Conservation (phyloP, 2,113 vertebrate genomes). For the Symphodus melops region DNA sequence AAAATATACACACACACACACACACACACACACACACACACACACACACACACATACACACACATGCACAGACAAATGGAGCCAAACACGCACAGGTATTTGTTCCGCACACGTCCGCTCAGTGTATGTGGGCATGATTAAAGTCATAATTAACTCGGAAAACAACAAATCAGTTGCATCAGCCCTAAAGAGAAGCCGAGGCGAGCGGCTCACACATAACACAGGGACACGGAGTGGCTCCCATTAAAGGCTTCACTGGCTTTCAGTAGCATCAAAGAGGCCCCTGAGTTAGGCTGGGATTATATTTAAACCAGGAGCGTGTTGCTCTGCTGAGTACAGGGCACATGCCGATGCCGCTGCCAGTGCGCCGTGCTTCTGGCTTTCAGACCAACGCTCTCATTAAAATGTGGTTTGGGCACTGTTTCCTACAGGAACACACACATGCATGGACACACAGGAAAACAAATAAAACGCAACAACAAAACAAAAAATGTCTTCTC, state of each 20-base stretch:
- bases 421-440: constrained; percentile 64
- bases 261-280: constrained; percentile 83
- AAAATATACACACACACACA: constrained; percentile 1
- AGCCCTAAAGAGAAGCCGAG: constrained; percentile 62
- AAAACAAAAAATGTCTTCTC: neutral
- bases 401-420: constrained; percentile 68
- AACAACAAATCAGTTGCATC: constrained; percentile 74
- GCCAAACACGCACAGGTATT: constrained; percentile 6
- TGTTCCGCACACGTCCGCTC: constrained; percentile 43
- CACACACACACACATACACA: neutral
- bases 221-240: constrained; percentile 66
- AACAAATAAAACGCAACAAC: constrained; percentile 35
- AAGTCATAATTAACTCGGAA: constrained; percentile 69
- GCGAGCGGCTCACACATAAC: constrained; percentile 65
- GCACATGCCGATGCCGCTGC: constrained; percentile 61
- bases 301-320: constrained; percentile 79
- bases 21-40: constrained; percentile 5
- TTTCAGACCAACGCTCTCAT: constrained; percentile 60
- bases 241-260: constrained; percentile 81
- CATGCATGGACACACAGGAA: constrained; percentile 23
- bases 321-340: constrained; percentile 62
- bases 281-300: constrained; percentile 76
- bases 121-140: constrained; percentile 55
- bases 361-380: constrained; percentile 57
- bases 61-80: constrained; percentile 6